Base-by-base conservation (phyloP, 1,140 invertebrate genomes). In the Panagrolaimus sp. region DNA sequence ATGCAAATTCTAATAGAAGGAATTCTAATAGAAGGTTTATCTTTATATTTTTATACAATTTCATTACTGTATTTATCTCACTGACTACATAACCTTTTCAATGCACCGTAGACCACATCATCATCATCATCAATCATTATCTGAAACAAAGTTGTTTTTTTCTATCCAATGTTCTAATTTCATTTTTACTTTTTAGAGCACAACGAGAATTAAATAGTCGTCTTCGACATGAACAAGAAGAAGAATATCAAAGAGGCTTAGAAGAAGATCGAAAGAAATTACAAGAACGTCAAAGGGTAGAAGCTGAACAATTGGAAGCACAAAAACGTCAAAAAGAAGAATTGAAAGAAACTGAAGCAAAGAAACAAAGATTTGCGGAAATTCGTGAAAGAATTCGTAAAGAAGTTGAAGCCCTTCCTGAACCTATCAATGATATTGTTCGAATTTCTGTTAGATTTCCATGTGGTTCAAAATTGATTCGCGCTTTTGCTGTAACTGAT, bases 391-490 rank as follows among this genome's bases (percentile, higher is more conserved):
- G 43, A 5, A 14, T 76, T 1, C 69, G 53, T 11, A 27, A 69
- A 25, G 72, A 74, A 63, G 74, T 73, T 16, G 20, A 23, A 8
- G 11, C 44, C 4, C 16, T 31, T n/a, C 51, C 43, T 13, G 43
- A 62, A 23, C 16, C 66, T 23, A 9, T 11, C 7, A 46, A 20
- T 14, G 70, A 74, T 20, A 25, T 72, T 20, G 61, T 78, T n/a
- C 66, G 73, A 11, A 71, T 75, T n/a, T 51, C 38, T 63, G 66
- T 75, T 14, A 45, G 66, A 20, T 75, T 75, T 46, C 75, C 73
- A 16, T 48, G 25, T 47, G 73, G 73, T 27, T 16, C 31, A 13
- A 77, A 72, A 46, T 51, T 73, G 16, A 65, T 66, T 25, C 69
- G 70, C 7, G 27, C 43, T n/a, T 74, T 74, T 43, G 11, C 8